These are phyloP conservation scores for Pterocles orientalis DNA, from an alignment of 2,113 vertebrate genomes.

Conservation along the genomic window DNA sequence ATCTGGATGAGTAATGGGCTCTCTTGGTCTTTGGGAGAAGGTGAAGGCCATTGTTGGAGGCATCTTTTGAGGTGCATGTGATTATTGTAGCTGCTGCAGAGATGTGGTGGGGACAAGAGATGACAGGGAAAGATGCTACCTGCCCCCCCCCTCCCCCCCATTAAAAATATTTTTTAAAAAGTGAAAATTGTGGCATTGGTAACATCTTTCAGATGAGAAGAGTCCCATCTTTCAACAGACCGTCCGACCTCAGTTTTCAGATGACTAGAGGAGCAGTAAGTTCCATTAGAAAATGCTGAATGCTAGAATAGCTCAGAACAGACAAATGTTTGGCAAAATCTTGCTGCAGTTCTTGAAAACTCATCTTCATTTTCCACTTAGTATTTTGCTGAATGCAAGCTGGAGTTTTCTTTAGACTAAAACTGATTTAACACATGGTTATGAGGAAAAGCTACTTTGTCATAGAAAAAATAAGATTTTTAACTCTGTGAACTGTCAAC, in stretches of 20 bases:
- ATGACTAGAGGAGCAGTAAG: background rate
- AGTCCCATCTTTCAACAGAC: background rate
- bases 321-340: background rate
- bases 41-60: background rate
- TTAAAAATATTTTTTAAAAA: background rate
- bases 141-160: no score
- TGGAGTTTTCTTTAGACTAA: background rate
- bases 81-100: background rate
- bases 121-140: background rate
- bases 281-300: background rate
- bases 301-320: background rate
- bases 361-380: background rate
- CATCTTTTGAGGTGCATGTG: background rate
- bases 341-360: background rate
- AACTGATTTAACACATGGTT: background rate
- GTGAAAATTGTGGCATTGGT: background rate
- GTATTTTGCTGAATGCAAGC: background rate
- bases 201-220: background rate
- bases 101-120: background rate
- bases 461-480: accelerated
- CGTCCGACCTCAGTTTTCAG: background rate
- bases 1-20: background rate
- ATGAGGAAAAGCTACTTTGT: background rate
- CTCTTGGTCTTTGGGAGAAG: background rate
- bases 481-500: background rate